phyloP scores from a whole-genome alignment of 2,797 vertebrate species.

The Hemitrygon akajei region DNA sequence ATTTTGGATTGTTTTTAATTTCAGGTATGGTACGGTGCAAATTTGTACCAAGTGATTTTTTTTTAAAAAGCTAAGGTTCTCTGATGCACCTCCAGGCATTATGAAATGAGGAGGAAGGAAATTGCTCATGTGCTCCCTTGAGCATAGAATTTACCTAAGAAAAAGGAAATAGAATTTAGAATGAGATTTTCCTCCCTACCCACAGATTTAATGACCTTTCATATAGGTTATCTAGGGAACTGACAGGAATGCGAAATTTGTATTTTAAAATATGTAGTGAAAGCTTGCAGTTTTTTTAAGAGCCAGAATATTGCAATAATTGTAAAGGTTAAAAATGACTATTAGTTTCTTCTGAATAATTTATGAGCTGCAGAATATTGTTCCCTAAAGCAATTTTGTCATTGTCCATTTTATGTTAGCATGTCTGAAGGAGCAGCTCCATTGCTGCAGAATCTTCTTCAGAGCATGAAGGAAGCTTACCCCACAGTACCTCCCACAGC shows the following conservation, averaged over 20 bases:
- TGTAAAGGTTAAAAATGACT: background rate
- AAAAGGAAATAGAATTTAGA: background rate
- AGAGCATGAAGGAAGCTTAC: background rate
- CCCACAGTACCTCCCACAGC: background rate
- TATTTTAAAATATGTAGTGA: background rate
- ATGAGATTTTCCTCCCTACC: background rate
- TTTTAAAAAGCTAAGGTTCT: background rate
- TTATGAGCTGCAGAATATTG: background rate
- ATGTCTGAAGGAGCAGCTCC: background rate
- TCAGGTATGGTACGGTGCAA: background rate
- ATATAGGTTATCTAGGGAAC: too few species aligned
- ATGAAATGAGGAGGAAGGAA: background rate
- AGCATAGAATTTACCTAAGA: background rate
- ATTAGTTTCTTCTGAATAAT: background rate
- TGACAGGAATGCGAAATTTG: background rate
- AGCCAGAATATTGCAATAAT: background rate
- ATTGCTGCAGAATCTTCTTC: background rate
- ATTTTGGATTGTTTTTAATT: background rate
- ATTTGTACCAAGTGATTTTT: background rate
- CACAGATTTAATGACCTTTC: background rate
- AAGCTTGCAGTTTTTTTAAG: background rate
- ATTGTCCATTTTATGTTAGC: background rate
- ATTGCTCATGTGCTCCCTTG: background rate
- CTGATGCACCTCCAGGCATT: background rate
- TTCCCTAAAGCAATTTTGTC: background rate